Base-by-base conservation (phyloP, 2,888 invertebrate genomes). In the Nymphalis c-album region DNA sequence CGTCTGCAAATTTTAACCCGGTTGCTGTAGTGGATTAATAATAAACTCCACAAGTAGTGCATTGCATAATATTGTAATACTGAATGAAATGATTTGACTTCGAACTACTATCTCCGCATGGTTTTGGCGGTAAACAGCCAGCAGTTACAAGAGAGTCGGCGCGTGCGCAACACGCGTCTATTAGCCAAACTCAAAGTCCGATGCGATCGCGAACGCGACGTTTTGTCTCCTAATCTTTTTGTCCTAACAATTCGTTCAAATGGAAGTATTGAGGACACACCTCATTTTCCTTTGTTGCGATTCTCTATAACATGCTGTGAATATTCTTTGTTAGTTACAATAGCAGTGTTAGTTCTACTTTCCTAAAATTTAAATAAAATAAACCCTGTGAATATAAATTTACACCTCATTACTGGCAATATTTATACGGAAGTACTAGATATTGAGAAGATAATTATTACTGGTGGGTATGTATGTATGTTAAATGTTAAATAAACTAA, bases 281-380 rank as follows among this genome's bases (percentile, higher is more conserved):
- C 88, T 89, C 86, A 85, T 89, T 90, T 83, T 78, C 85, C 77
- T 80, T 90, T 90, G 88, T 87, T 81, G 73, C 75, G 71, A 87
- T 85, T 86, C 85, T 85, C 75, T 86, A 80, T 88, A 86, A 88
- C 83, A 86, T 83, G 83, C 85, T 87, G 91, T 90, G 88, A 90
- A 87, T 82, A 87, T 87, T 85, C 83, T 85, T 90, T 90, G 90
- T 88, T 83, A 74, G 76, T 74, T 73, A 90, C 83, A 90, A 90
- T 85, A 86, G 84, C 79, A 85, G 87, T 88, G 87, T 90, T 89
- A 90, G 90, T 90, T 91, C 86, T 85, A 91, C 89, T 91, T 91
- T 91, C 89, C 74, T 85, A 84, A 86, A 84, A 78, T 81, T 76
- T 75, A 78, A 83, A 85, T 83, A 82, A 83, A 84, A 79, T 80